phyloP scores from a whole-genome alignment of 2,113 vertebrate genomes.

The Sisor rabdophorus region DNA sequence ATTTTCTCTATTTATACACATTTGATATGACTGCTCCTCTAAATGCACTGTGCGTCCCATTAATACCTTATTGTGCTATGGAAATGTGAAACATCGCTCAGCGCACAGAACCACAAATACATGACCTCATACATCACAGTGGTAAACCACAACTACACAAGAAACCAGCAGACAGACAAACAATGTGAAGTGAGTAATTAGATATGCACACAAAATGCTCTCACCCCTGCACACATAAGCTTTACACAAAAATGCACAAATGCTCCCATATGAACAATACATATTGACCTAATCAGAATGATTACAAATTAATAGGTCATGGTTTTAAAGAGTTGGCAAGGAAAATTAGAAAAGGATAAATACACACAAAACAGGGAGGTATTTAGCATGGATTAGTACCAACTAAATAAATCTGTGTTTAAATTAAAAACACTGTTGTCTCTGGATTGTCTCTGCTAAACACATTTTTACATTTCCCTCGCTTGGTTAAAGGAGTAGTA shows the following conservation, averaged over 20 bases:
- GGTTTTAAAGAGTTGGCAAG: not conserved
- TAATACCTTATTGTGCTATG: conserved; percentile 22
- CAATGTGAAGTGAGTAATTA: conserved; percentile 43
- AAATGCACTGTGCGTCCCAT: conserved; percentile 32
- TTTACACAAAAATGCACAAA: conserved; percentile 22
- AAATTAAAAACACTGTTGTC: conserved; percentile 10
- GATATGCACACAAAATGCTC: conserved; percentile 31
- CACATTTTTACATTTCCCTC: not conserved
- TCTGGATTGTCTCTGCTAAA: not conserved
- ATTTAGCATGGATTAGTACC: conserved; percentile 1
- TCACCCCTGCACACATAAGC: conserved; percentile 13
- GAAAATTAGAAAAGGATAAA: not conserved
- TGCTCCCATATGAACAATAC: conserved; percentile 6
- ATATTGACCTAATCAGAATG: not conserved
- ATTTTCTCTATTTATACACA: not conserved
- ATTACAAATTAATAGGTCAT: conserved; percentile 7
- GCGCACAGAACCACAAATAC: conserved; percentile 36
- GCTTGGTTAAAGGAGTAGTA: not conserved
- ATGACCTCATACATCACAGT: conserved; percentile 35
- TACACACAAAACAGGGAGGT: conserved; percentile 7
- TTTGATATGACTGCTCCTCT: not conserved
- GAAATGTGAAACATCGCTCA: conserved; percentile 34
- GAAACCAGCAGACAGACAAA: conserved; percentile 42
- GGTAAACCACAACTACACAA: conserved; percentile 44
- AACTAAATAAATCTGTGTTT: conserved; percentile 13